These are phyloP conservation scores for Platichthys stellatus DNA, from an alignment of 2,113 vertebrate genomes.

Conservation along the genomic window DNA sequence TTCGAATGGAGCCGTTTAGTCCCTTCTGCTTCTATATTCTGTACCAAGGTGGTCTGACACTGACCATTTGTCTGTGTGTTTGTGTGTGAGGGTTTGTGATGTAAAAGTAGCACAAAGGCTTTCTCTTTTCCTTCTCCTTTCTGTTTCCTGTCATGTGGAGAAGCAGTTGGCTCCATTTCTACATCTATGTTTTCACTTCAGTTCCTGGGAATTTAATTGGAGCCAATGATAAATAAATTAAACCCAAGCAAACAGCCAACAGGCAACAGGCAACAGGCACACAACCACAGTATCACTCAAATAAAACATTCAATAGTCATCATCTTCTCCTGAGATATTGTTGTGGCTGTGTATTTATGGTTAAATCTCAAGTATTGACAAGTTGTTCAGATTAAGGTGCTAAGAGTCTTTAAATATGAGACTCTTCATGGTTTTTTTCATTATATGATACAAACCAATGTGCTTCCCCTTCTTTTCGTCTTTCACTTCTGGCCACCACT, in stretches of 20 bases:
- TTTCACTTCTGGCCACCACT: background rate
- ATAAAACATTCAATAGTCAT: background rate
- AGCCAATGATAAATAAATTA: no score
- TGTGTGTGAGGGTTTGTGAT: background rate
- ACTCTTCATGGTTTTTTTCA: background rate
- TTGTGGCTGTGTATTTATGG: background rate
- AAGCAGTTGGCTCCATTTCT: background rate
- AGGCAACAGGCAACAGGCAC: background rate
- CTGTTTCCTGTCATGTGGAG: slow-evolving; percentile 56
- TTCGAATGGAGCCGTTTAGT: background rate
- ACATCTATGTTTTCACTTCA: background rate
- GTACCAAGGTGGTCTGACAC: background rate
- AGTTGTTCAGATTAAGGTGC: background rate
- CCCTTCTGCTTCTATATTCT: background rate
- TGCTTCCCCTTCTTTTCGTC: background rate
- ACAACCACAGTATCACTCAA: background rate
- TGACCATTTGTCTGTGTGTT: background rate
- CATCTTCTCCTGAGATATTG: background rate
- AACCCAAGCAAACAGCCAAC: background rate
- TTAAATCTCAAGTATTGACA: background rate
- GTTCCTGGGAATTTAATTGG: background rate
- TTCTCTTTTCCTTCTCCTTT: slow-evolving; percentile 75
- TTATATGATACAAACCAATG: background rate
- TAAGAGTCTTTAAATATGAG: background rate
- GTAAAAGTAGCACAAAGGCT: background rate